Conservation (phyloP, 2,797 vertebrate species). For the Enteromius mattozi region DNA sequence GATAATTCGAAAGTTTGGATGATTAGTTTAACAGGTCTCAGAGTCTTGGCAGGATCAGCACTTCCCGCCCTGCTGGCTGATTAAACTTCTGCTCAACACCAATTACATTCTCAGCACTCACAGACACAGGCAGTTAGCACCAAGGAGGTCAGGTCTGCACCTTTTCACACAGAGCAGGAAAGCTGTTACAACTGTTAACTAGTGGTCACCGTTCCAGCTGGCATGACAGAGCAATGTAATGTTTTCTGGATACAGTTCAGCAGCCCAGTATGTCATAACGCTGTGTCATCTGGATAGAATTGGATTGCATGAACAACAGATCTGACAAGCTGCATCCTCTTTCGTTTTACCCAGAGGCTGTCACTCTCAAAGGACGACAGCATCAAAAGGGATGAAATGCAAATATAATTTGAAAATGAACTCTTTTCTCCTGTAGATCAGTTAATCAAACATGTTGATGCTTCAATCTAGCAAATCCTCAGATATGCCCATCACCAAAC, state of each 20-base stretch:
- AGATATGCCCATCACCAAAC: constrained; percentile 9
- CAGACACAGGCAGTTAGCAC: constrained; percentile 34
- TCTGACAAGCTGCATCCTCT: constrained; percentile 27
- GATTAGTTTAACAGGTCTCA: constrained; percentile 32
- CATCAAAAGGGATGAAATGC: constrained; percentile 34
- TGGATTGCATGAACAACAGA: constrained; percentile 25
- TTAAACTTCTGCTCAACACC: constrained; percentile 42
- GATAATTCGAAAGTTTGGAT: constrained; percentile 14
- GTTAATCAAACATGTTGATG: constrained; percentile 26
- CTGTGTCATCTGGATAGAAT: constrained; percentile 14
- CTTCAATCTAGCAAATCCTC: constrained; percentile 23
- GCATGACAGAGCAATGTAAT: constrained; percentile 12
- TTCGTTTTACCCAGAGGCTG: constrained; percentile 24
- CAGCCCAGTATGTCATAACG: constrained; percentile 10
- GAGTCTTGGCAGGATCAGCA: constrained; percentile 33
- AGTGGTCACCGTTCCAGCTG: constrained; percentile 23
- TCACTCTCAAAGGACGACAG: neutral
- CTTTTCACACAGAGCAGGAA: constrained; percentile 40
- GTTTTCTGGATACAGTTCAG: constrained; percentile 32
- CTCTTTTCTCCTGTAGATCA: neutral
- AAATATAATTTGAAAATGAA: constrained; percentile 19
- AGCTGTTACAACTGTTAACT: constrained; percentile 38
- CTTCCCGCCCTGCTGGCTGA: constrained; percentile 26
- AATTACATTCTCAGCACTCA: constrained; percentile 39
- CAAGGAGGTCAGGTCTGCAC: constrained; percentile 28